Conservation (phyloP, 2,888 invertebrate species). For the Carpatolechia fugitivella region DNA sequence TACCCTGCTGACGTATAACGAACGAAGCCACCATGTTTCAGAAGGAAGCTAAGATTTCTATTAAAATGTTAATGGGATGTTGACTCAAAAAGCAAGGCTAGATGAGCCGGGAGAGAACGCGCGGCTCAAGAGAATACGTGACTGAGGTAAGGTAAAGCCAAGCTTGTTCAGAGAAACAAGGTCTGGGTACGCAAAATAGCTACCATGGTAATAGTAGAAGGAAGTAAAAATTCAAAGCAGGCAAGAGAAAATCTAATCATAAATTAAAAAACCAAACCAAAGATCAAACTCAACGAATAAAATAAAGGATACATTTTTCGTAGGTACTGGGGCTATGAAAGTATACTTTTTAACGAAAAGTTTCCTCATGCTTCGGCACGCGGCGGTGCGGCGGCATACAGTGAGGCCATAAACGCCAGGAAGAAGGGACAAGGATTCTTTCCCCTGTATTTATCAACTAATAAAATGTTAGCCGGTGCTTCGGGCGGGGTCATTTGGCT, state of each 20-base stretch:
- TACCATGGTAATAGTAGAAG: too few relatives aligned
- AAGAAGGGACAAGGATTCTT: conserved; percentile 42
- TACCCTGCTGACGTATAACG: not conserved
- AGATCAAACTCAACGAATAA: too few relatives aligned
- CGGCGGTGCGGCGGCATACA: too few relatives aligned
- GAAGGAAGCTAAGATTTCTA: not conserved
- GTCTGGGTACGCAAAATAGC: not conserved
- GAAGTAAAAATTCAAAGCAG: too few relatives aligned
- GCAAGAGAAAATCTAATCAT: conserved; percentile 16
- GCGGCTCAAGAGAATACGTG: not conserved
- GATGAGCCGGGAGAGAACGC: not conserved
- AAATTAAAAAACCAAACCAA: too few relatives aligned
- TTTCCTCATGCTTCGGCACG: too few relatives aligned
- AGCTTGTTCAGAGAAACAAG: not conserved
- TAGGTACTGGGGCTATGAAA: too few relatives aligned
- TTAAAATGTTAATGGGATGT: not conserved
- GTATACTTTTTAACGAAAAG: too few relatives aligned
- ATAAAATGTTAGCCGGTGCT: conserved; percentile 51
- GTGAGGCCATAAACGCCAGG: conserved; percentile 38
- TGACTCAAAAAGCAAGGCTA: not conserved
- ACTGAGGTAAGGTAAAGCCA: conserved; percentile 11
- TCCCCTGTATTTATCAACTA: conserved; percentile 56
- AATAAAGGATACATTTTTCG: too few relatives aligned
- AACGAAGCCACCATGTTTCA: not conserved
- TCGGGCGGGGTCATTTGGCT: conserved; percentile 46